These are phyloP conservation scores for Nothoprocta perdicaria DNA, from an alignment of 2,113 vertebrate species.

Conservation along the genomic window DNA sequence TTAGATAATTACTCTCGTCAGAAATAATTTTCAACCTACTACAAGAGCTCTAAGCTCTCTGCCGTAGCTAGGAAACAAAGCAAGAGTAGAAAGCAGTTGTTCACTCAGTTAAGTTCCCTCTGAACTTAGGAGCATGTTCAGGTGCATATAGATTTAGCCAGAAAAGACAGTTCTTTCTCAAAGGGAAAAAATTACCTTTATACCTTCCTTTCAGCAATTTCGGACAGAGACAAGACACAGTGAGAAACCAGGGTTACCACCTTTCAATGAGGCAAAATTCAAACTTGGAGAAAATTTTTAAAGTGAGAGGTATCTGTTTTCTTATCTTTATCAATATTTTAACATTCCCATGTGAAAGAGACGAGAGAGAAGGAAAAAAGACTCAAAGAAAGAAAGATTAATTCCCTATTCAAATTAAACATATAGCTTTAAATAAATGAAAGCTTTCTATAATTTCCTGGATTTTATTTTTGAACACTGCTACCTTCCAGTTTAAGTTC, in stretches of 20 bases:
- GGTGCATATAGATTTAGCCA: slow-evolving; percentile 24
- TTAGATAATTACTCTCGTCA: slow-evolving; percentile 73
- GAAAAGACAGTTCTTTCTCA: slow-evolving; percentile 12
- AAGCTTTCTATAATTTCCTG: neutral
- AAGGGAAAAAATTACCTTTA: slow-evolving; percentile 6
- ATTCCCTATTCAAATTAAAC: slow-evolving; percentile 22
- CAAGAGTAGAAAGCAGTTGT: slow-evolving; percentile 46
- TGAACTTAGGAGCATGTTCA: slow-evolving; percentile 49
- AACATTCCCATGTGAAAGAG: neutral
- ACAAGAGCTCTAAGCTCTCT: slow-evolving; percentile 31
- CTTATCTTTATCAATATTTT: slow-evolving; percentile 48
- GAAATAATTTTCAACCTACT: slow-evolving; percentile 69
- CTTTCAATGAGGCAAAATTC: neutral
- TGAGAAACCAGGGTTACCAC: neutral
- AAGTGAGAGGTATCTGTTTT: neutral
- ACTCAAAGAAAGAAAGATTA: slow-evolving; percentile 1
- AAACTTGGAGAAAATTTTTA: slow-evolving; percentile 13
- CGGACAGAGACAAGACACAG: neutral
- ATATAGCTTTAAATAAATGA: slow-evolving; percentile 34
- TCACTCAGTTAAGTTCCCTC: slow-evolving; percentile 50
- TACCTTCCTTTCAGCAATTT: neutral
- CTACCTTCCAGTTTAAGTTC: neutral
- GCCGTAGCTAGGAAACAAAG: slow-evolving; percentile 73
- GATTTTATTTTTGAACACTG: neutral
- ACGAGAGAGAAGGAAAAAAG: neutral